phyloP scores from a whole-genome alignment of 2,888 invertebrate genomes.

The Ormyrus labotus region DNA sequence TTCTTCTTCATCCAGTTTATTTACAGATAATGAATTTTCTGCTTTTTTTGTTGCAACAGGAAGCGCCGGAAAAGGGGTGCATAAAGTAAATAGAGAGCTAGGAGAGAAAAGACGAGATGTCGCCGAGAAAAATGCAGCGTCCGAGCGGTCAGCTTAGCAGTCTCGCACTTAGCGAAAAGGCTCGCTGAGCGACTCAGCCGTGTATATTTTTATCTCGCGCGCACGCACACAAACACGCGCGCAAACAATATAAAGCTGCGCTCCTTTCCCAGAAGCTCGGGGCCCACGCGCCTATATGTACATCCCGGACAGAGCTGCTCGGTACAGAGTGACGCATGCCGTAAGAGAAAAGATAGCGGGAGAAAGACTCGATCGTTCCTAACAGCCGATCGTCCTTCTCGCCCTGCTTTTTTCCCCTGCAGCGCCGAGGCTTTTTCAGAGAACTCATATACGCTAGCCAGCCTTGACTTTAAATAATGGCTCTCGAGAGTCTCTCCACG shows the following conservation, averaged over 20 bases:
- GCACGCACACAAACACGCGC: slow-evolving; percentile 19
- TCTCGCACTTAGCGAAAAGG: too few species aligned
- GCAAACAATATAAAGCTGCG: too few species aligned
- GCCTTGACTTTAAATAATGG: slow-evolving; percentile 66
- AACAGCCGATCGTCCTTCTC: slow-evolving; percentile 35
- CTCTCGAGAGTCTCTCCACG: slow-evolving; percentile 75
- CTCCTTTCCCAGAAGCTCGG: too few species aligned
- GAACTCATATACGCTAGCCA: too few species aligned
- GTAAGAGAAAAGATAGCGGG: slow-evolving; percentile 42
- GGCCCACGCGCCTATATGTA: slow-evolving; percentile 21
- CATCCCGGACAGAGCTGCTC: slow-evolving; percentile 15
- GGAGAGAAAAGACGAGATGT: slow-evolving; percentile 7
- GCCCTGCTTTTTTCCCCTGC: not conserved
- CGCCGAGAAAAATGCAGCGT: not conserved
- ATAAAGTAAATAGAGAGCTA: not conserved
- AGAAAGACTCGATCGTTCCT: slow-evolving; percentile 47
- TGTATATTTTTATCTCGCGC: slow-evolving; percentile 1
- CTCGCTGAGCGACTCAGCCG: too few species aligned
- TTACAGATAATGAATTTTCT: not conserved
- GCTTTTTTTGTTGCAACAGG: slow-evolving; percentile 31
- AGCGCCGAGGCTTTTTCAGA: too few species aligned
- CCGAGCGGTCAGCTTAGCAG: not conserved
- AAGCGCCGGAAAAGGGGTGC: not conserved
- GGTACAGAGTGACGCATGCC: slow-evolving; percentile 11
- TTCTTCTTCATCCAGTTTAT: too few species aligned